phyloP scores from a whole-genome alignment of 1,140 invertebrate species.

The Portunus trituberculatus region DNA sequence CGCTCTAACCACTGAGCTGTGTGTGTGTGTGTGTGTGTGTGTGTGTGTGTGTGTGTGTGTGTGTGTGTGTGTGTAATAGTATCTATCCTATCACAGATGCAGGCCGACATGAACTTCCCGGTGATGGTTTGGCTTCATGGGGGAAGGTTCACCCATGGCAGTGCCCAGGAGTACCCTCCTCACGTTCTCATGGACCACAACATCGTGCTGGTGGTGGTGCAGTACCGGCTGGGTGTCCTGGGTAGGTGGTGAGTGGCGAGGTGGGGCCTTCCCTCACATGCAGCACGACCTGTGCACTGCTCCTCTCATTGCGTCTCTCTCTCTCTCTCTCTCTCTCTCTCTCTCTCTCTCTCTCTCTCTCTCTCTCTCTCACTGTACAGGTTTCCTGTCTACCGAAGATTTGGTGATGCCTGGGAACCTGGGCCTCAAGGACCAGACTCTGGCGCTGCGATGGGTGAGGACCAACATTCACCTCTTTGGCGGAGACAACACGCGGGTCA shows the following conservation, averaged over 20 bases:
- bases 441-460: slow-evolving; percentile 95
- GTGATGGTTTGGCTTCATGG: slow-evolving; percentile 84
- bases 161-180: slow-evolving; percentile 87
- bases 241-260: slow-evolving; percentile 85
- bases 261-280: no score
- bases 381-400: slow-evolving; percentile 91
- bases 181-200: slow-evolving; percentile 92
- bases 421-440: slow-evolving; percentile 95
- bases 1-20: no score
- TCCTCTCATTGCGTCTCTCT: no score
- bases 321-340: no score
- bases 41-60: no score
- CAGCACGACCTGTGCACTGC: no score
- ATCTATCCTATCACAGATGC: no score
- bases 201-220: slow-evolving; percentile 95
- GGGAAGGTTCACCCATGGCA: slow-evolving; percentile 80
- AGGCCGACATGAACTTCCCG: slow-evolving; percentile 79
- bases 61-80: no score
- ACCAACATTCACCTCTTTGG: slow-evolving; percentile 82
- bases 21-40: no score
- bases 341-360: no score
- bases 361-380: no score
- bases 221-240: slow-evolving; percentile 96
- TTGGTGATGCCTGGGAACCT: slow-evolving; percentile 92
- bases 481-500: slow-evolving; percentile 83